phyloP scores from a whole-genome alignment of 2,888 invertebrate genomes.

The Dastarcus helophoroides region DNA sequence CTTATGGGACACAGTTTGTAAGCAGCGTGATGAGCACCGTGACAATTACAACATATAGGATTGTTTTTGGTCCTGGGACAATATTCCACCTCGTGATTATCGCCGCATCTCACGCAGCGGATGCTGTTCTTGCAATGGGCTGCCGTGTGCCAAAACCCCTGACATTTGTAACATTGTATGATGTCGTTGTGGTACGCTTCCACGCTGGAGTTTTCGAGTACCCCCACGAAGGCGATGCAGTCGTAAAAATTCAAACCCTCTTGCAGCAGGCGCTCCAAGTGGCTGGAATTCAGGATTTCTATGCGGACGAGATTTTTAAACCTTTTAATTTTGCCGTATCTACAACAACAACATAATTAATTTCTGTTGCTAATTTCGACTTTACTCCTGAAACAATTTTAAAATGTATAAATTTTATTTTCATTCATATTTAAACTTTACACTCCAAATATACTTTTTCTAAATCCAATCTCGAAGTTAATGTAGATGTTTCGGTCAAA shows the following conservation, averaged over 20 bases:
- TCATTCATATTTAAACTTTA: too few species aligned
- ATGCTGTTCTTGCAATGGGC: conserved; percentile 37
- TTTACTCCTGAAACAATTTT: too few species aligned
- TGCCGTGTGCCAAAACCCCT: conserved; percentile 45
- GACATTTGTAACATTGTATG: conserved; percentile 42
- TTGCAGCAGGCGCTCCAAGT: conserved; percentile 36
- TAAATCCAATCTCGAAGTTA: too few species aligned
- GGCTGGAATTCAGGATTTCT: conserved; percentile 36
- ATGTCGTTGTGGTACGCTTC: conserved; percentile 31
- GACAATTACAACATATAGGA: conserved; percentile 43
- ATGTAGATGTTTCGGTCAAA: too few species aligned
- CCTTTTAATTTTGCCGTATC: conserved; percentile 33
- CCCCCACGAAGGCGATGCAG: conserved; percentile 34
- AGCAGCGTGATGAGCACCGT: conserved; percentile 44
- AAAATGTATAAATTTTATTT: too few species aligned
- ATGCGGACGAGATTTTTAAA: conserved; percentile 23
- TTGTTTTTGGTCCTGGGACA: conserved; percentile 39
- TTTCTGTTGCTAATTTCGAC: too few species aligned
- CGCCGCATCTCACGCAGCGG: conserved; percentile 43
- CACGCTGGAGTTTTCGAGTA: conserved; percentile 34
- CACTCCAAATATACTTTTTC: too few species aligned
- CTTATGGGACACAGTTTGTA: conserved; percentile 39
- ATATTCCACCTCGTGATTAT: conserved; percentile 40
- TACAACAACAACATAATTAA: too few species aligned
- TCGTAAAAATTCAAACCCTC: conserved; percentile 42